phyloP scores from a whole-genome alignment of 2,888 invertebrate genomes.

The Drosophila algonquin region DNA sequence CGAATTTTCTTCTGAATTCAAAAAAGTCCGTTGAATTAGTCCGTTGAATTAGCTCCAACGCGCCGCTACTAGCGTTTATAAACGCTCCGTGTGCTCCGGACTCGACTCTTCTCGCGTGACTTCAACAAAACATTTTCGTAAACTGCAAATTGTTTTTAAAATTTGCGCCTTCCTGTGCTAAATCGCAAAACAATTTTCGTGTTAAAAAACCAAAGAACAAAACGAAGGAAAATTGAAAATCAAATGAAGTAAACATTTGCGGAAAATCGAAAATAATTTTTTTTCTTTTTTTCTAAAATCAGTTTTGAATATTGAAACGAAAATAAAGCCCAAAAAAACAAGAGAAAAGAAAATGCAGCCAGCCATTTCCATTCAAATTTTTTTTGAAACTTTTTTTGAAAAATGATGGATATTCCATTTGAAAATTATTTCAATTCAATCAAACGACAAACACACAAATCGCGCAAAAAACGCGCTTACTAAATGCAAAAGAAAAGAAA shows the following conservation, averaged over 20 bases:
- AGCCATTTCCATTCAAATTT: neutral
- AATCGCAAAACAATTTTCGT: conserved; percentile 1
- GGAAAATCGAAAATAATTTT: neutral
- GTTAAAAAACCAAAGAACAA: conserved; percentile 10
- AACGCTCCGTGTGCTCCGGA: neutral
- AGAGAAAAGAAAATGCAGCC: neutral
- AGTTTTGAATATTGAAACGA: neutral
- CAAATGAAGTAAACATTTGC: neutral
- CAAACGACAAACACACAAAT: conserved; percentile 18
- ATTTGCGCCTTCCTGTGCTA: neutral
- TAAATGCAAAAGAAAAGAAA: conserved; percentile 9
- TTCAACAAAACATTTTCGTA: conserved; percentile 8
- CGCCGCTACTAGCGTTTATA: conserved; percentile 25
- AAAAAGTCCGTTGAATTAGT: conserved; percentile 35
- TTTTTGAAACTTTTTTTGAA: neutral
- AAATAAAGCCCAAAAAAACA: conserved; percentile 1
- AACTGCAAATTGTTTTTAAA: conserved; percentile 20
- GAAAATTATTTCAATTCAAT: conserved; percentile 34
- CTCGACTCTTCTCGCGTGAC: conserved; percentile 33
- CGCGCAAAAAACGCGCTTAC: conserved; percentile 14
- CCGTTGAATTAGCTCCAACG: conserved; percentile 50
- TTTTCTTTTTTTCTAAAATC: neutral
- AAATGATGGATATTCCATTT: conserved; percentile 21
- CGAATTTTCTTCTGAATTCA: conserved; percentile 4
- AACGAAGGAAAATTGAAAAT: conserved; percentile 10